These are phyloP conservation scores for Agelastica alni DNA, from an alignment of 2,888 invertebrate genomes.

Conservation along the genomic window DNA sequence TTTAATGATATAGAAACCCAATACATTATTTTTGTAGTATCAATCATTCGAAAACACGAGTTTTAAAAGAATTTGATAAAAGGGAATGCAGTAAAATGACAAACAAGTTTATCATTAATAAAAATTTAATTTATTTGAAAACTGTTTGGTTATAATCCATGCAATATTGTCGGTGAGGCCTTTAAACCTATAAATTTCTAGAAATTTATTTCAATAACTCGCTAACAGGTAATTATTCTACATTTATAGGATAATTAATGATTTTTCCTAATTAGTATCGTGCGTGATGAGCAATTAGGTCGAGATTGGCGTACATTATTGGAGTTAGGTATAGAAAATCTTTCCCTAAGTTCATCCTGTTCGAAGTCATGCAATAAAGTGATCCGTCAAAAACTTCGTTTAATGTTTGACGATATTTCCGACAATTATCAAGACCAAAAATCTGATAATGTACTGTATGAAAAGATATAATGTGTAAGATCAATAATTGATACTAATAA, in stretches of 20 bases:
- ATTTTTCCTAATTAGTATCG: conserved; percentile 56
- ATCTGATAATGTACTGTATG: conserved; percentile 25
- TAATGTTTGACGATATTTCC: conserved; percentile 48
- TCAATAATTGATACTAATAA: no score
- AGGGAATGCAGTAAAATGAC: no score
- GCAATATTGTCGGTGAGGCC: neutral
- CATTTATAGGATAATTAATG: conserved; percentile 54
- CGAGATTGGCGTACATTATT: conserved; percentile 36
- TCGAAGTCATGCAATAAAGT: conserved; percentile 50
- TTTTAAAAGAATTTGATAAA: no score
- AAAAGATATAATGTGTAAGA: conserved; percentile 15
- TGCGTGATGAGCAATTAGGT: conserved; percentile 48
- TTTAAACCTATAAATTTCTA: conserved; percentile 7
- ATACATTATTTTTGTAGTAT: no score
- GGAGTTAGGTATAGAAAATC: conserved; percentile 47
- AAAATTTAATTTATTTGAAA: no score
- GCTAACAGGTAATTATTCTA: conserved; percentile 48
- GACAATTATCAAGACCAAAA: conserved; percentile 39
- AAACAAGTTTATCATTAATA: no score
- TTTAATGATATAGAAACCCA: no score
- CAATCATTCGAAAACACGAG: no score
- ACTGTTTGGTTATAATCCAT: conserved; percentile 3
- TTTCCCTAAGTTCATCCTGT: conserved; percentile 46
- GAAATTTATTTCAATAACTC: conserved; percentile 31
- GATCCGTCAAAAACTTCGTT: conserved; percentile 54